Evolutionary conservation across 2,888 invertebrate species (phyloP), one percentile per base, ranked within the genome.

Genomic region (Chymomyza fuscimana): DNA sequence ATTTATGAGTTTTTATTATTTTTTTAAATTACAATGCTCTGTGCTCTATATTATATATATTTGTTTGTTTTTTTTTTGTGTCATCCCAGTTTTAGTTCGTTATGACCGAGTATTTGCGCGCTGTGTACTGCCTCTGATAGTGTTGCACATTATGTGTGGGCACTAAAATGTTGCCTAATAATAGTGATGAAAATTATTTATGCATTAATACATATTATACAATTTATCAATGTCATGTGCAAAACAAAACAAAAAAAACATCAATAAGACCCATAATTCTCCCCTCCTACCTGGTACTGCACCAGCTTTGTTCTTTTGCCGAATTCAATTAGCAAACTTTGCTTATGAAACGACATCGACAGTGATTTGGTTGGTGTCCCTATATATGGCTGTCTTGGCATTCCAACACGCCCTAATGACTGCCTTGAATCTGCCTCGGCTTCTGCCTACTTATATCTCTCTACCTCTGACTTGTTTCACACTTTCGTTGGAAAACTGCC

Each of bases 91-190:
- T 86, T 79, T 85, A 86, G 80, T 86, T 86, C 79, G 91, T 87
- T 78, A 90, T 83, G 70, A 91, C 90, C 72, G 91, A 91, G 85
- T 91, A 91, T 88, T 91, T 91, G 86, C 92, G 90, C 70, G 90
- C 81, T 66, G 90, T 82, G 83, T 89, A 91, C 85, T 91, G 91
- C 86, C 91, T 90, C 86, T 91, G 92, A 91, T 91, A 91, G 84
- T 91, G 91, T 75, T 91, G 91, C 69, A 91, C 89, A 88, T 91
- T 92, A 87, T 91, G 91, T 71, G 89, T 80, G 84, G 91, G 91
- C 78, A 89, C 76, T 86, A 91, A 74, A 82, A 91, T 86, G 81
- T 88, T 90, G 83, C 90, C 91, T 90, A 89, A 70, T 86, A 64
- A 63, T 50, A 62, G 62, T 77, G 87, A 86, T 69, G 73, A 83